These are phyloP conservation scores for Drosophila bunnanda DNA, from an alignment of 2,888 invertebrate species.

Conservation along the genomic window DNA sequence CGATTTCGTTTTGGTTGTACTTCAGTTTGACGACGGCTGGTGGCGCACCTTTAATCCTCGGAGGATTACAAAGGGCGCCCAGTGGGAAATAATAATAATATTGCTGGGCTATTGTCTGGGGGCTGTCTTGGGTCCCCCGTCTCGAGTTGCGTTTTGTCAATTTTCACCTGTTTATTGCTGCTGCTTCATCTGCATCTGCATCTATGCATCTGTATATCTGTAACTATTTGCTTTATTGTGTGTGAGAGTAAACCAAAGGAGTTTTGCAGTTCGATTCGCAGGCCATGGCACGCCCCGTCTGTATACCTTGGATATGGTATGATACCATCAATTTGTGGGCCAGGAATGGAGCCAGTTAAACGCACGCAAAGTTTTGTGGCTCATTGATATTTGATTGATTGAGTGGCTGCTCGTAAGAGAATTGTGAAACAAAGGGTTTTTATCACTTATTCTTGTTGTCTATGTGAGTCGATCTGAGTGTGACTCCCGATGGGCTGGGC, in stretches of 20 bases:
- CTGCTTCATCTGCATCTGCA: constrained; percentile 46
- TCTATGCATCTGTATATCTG: constrained; percentile 52
- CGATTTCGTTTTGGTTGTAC: constrained; percentile 65
- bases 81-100: constrained; percentile 71
- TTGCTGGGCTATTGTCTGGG: constrained; percentile 82
- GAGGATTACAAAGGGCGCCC: constrained; percentile 68
- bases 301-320: constrained; percentile 6
- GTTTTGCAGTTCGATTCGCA: constrained; percentile 58
- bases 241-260: constrained; percentile 75
- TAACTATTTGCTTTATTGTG: constrained; percentile 56
- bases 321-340: not conserved
- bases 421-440: constrained; percentile 79
- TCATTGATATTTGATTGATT: constrained; percentile 61
- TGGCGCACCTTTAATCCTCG: constrained; percentile 74
- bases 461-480: constrained; percentile 51
- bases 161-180: constrained; percentile 73
- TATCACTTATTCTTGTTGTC: constrained; percentile 81
- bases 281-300: constrained; percentile 30
- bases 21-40: constrained; percentile 68
- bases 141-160: constrained; percentile 61
- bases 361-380: constrained; percentile 76
- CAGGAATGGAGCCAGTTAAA: constrained; percentile 71
- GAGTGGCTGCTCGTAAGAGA: constrained; percentile 72
- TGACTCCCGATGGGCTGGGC: constrained; percentile 21
- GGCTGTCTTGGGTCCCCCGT: constrained; percentile 39